Conservation (phyloP, 2,113 vertebrate species). For the Chaetops frenatus region DNA sequence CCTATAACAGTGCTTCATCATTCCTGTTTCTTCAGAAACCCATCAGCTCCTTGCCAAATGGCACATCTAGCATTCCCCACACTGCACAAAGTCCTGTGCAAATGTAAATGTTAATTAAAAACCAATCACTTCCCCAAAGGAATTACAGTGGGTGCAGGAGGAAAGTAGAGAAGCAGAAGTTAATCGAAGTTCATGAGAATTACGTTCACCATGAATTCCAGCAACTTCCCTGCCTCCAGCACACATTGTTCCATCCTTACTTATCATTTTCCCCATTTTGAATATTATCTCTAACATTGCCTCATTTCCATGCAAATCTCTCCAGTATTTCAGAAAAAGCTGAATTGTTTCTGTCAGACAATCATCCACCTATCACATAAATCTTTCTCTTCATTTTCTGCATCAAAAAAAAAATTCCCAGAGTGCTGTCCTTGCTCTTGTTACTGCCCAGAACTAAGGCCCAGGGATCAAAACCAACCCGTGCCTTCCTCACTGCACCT, state of each 20-base stretch:
- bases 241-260: not conserved
- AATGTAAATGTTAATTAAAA: not conserved
- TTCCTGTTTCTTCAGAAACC: not conserved
- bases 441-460: not conserved
- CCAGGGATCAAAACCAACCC: conserved; percentile 32
- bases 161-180: not conserved
- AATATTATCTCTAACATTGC: not conserved
- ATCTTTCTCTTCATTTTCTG: not conserved
- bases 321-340: not conserved
- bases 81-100: not conserved
- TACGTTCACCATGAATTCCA: not conserved
- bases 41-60: not conserved
- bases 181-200: not conserved
- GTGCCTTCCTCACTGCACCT: not conserved
- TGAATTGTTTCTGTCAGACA: not conserved
- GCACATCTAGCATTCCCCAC: not conserved
- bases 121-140: not conserved
- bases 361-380: not conserved
- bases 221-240: not conserved
- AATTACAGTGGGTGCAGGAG: not conserved
- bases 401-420: not conserved
- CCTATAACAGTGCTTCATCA: not conserved
- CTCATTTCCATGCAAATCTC: not conserved
- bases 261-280: not conserved
- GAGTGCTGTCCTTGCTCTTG: not conserved